A percentile compares a stretch with the other conserved stretches of the same genome.
phyloP scores from a whole-genome alignment of 2,113 vertebrate species.

The Sphyrna mokarran region DNA sequence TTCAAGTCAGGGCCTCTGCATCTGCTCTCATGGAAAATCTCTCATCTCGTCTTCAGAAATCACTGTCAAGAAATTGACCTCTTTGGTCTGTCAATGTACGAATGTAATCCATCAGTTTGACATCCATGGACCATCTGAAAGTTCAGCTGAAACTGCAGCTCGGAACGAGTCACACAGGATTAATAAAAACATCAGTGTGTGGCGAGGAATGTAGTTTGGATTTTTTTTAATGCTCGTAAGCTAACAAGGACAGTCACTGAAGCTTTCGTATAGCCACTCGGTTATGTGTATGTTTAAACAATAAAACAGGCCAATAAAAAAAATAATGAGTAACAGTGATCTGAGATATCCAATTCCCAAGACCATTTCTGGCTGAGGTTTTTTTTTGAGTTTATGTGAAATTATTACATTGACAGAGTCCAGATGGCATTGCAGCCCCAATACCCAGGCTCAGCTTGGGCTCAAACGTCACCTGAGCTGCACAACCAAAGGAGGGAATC shows the following conservation, averaged over 20 bases:
- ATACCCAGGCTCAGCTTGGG: not conserved
- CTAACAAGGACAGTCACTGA: not conserved
- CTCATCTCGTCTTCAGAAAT: not conserved
- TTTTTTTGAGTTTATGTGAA: not conserved
- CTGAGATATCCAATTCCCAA: not conserved
- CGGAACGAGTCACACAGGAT: not conserved
- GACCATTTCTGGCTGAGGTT: not conserved
- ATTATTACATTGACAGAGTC: not conserved
- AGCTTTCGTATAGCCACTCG: not conserved
- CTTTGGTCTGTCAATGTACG: not conserved
- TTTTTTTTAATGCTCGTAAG: not conserved
- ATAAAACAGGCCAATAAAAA: not conserved
- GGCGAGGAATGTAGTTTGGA: not conserved
- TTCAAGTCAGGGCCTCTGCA: not conserved
- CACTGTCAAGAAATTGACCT: not conserved
- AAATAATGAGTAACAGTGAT: not conserved
- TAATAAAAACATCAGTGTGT: not conserved
- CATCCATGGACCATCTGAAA: not conserved
- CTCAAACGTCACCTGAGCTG: not conserved
- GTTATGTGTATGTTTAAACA: not conserved
- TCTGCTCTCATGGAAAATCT: not conserved
- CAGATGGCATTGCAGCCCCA: not conserved
- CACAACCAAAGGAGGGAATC: not conserved
- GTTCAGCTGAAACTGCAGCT: not conserved
- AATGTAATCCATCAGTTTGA: not conserved